Conservation (phyloP, 2,113 vertebrate species). For the Chionis minor region DNA sequence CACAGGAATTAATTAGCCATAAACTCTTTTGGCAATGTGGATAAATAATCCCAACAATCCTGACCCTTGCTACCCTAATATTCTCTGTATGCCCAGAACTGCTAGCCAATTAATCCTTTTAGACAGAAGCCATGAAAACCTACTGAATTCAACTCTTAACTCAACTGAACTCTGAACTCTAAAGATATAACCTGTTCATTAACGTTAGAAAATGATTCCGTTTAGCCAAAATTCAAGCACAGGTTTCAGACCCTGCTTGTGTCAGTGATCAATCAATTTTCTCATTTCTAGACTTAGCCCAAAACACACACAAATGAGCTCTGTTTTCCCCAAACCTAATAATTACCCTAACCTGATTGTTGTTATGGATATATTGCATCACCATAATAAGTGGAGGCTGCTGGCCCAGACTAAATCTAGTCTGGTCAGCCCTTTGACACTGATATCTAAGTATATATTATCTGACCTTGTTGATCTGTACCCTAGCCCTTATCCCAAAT, state of each 20-base stretch:
- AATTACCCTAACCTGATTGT: background rate
- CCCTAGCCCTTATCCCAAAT: background rate
- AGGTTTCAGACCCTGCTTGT: background rate
- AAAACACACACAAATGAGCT: background rate
- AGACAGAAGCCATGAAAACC: background rate
- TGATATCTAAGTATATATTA: background rate
- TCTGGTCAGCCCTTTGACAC: background rate
- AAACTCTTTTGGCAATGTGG: background rate
- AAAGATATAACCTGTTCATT: background rate
- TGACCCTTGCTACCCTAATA: background rate
- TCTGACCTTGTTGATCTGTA: background rate
- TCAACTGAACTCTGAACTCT: background rate
- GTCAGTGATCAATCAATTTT: background rate
- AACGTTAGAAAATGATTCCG: background rate
- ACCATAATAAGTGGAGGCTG: background rate
- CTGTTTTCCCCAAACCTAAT: background rate
- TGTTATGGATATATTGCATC: background rate
- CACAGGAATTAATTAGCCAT: background rate
- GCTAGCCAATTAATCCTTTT: background rate
- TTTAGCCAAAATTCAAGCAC: background rate
- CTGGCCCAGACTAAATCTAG: background rate
- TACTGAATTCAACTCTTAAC: background rate
- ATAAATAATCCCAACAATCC: background rate
- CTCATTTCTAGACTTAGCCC: background rate
- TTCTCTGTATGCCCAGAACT: background rate